Evolutionary conservation across 2,888 invertebrate genomes (phyloP).

Genomic region (Pollenia angustigena): DNA sequence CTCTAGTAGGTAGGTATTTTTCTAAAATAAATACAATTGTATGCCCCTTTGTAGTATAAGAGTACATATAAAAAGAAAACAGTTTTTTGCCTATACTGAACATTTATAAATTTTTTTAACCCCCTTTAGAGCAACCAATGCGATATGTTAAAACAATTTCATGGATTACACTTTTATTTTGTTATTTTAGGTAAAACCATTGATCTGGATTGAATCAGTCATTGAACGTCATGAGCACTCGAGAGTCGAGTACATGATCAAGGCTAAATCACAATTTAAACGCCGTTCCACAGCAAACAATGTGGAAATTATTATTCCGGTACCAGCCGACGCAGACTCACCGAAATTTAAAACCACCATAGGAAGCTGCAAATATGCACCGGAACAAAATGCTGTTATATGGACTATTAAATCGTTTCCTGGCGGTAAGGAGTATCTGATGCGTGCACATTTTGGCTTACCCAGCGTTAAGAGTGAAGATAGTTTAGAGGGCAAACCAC

Average conservation of each 20-base stretch:
- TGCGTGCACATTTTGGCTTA: slow-evolving; percentile 98
- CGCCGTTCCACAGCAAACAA: slow-evolving; percentile 98
- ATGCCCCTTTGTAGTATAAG: too few relatives aligned
- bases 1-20: too few relatives aligned
- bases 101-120: too few relatives aligned
- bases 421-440: slow-evolving; percentile 98
- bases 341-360: slow-evolving; percentile 99
- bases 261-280: slow-evolving; percentile 99
- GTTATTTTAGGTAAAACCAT: slow-evolving; percentile 88
- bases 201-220: slow-evolving; percentile 99
- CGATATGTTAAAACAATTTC: neutral
- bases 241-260: slow-evolving; percentile 99
- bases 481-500: slow-evolving; percentile 95
- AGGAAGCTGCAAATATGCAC: slow-evolving; percentile 98
- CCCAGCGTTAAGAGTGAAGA: slow-evolving; percentile 98
- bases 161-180: neutral
- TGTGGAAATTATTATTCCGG: slow-evolving; percentile 98
- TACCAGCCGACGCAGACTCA: slow-evolving; percentile 98
- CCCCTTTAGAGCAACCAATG: neutral
- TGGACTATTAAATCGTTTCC: slow-evolving; percentile 99
- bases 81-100: too few relatives aligned
- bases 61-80: too few relatives aligned
- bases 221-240: slow-evolving; percentile 99
- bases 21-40: too few relatives aligned
- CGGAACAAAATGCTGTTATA: slow-evolving; percentile 97